Conservation (phyloP, 2,888 invertebrate genomes). For the Pristionchus arcanus region DNA sequence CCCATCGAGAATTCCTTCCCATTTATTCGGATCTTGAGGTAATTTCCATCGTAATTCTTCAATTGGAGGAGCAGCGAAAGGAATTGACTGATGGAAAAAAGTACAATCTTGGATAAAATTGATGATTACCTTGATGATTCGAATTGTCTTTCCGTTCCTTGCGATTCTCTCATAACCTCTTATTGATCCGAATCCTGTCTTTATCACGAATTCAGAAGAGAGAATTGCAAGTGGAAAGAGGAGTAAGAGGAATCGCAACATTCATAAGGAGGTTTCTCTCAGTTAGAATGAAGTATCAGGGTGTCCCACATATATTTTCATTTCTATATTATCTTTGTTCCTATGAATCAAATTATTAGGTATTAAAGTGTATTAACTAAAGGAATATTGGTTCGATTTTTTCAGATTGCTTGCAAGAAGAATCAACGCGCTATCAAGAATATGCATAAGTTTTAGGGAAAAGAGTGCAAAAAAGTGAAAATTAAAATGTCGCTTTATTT, state of each 20-base stretch:
- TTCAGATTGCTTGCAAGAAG: too few species aligned
- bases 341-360: too few species aligned
- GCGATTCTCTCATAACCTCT: background rate
- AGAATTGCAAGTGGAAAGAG: background rate
- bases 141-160: background rate
- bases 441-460: too few species aligned
- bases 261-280: background rate
- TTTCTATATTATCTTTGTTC: too few species aligned
- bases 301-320: too few species aligned
- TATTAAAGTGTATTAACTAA: too few species aligned
- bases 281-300: too few species aligned
- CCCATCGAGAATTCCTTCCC: background rate
- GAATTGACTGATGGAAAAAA: background rate
- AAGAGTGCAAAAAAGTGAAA: too few species aligned
- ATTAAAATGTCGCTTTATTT: too few species aligned
- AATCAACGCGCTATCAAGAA: too few species aligned
- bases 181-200: background rate
- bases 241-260: background rate
- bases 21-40: background rate
- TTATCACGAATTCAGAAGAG: background rate
- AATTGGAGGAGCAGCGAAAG: constrained; percentile 37
- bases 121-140: constrained; percentile 39
- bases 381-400: too few species aligned
- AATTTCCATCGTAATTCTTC: constrained; percentile 41
- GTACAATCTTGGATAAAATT: background rate